Conservation (phyloP, 1,140 invertebrate genomes). For the Magallana ariakensis region DNA sequence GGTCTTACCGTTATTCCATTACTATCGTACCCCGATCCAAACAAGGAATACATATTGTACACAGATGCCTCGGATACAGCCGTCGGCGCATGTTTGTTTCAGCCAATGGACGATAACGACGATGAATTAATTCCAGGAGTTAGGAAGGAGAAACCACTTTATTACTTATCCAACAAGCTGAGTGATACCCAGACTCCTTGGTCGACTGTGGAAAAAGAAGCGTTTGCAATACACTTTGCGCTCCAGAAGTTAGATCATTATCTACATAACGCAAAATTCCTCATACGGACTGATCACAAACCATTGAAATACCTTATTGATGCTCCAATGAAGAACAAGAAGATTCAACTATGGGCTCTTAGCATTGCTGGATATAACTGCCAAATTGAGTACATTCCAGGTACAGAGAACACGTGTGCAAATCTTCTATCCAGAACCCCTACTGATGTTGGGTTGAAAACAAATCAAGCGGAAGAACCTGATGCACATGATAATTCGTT, state of each 20-base stretch:
- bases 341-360: conserved; percentile 61
- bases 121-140: not conserved
- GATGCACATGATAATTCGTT: conserved; percentile 53
- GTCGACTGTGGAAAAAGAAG: conserved; percentile 65
- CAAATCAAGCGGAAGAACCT: not conserved
- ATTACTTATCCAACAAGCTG: conserved; percentile 64
- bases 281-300: conserved; percentile 63
- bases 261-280: conserved; percentile 49
- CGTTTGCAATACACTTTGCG: conserved; percentile 64
- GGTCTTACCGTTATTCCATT: conserved; percentile 59
- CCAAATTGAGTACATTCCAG: conserved; percentile 56
- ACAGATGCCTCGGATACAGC: conserved; percentile 56
- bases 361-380: conserved; percentile 57
- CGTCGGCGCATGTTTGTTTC: conserved; percentile 51
- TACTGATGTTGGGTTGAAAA: not conserved
- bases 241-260: conserved; percentile 64
- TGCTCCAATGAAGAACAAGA: conserved; percentile 61
- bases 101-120: conserved; percentile 32
- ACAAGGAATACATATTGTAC: conserved; percentile 55
- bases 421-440: conserved; percentile 58
- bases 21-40: conserved; percentile 55
- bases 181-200: conserved; percentile 57
- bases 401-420: conserved; percentile 54
- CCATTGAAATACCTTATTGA: conserved; percentile 59
- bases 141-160: conserved; percentile 55